A percentile compares a stretch with the other conserved stretches of the same genome.
Conservation (phyloP, 2,888 invertebrate genomes). For the Ormyrus rosae region DNA sequence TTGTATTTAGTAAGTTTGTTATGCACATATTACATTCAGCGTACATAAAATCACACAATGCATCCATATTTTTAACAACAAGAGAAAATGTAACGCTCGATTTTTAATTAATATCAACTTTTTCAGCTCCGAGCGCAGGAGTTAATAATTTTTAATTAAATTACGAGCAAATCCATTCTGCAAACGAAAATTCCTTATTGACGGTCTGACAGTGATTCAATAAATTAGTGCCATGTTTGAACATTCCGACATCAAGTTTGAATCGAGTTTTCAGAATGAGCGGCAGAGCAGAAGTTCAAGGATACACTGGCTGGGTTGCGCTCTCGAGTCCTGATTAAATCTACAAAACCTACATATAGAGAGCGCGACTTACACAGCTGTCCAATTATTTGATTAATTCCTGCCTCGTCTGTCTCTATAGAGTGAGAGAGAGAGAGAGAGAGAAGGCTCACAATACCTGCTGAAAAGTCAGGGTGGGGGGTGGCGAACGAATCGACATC, state of each 20-base stretch:
- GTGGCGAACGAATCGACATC: neutral
- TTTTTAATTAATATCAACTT: no score
- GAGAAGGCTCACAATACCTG: constrained; percentile 22
- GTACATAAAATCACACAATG: no score
- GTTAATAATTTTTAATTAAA: no score
- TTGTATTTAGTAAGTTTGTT: no score
- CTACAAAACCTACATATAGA: constrained; percentile 39
- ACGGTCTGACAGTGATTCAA: neutral
- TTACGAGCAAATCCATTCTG: no score
- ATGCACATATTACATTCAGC: no score
- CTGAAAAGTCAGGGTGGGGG: constrained; percentile 31
- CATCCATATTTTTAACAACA: no score
- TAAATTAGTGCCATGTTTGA: neutral
- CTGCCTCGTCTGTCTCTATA: neutral
- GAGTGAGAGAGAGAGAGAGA: neutral
- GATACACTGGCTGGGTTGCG: neutral
- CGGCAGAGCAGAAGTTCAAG: neutral
- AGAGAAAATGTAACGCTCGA: no score
- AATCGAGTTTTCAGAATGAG: neutral
- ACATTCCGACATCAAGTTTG: constrained; percentile 3
- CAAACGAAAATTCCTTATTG: no score
- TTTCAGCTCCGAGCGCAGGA: no score
- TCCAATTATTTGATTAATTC: constrained; percentile 54
- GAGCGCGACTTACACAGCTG: constrained; percentile 3
- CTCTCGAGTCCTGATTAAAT: constrained; percentile 25